Percentiles rank a stretch among this genome's conserved stretches.
Conservation (phyloP, 2,113 vertebrate species). For the Acanthisitta chloris region DNA sequence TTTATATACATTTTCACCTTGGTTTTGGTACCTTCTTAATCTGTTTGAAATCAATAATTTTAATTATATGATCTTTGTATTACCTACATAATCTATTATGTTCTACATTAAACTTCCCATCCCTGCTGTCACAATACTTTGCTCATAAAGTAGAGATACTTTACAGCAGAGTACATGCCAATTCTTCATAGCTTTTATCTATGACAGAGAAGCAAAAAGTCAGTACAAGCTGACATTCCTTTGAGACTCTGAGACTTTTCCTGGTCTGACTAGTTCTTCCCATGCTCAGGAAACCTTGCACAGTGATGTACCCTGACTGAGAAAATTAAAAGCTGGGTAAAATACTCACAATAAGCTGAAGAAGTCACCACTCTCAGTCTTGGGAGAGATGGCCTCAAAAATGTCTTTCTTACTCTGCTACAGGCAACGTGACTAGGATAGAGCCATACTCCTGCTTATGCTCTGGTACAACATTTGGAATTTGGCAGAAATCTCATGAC, state of each 20-base stretch:
- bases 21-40: conserved; percentile 53
- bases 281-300: neutral
- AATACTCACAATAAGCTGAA: neutral
- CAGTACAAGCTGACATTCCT: neutral
- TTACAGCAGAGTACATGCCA: conserved; percentile 11
- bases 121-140: neutral
- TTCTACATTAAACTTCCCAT: conserved; percentile 39
- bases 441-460: neutral
- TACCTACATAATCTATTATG: conserved; percentile 47
- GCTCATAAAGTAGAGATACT: conserved; percentile 55
- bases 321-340: neutral
- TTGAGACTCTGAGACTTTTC: neutral
- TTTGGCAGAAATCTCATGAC: neutral
- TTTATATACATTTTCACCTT: conserved; percentile 40
- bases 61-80: conserved; percentile 47
- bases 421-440: conserved; percentile 2
- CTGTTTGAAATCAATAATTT: conserved; percentile 55
- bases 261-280: neutral
- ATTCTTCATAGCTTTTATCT: conserved; percentile 12
- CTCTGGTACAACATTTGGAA: neutral
- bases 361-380: neutral
- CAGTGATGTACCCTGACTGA: neutral
- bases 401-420: neutral
- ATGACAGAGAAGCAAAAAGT: neutral
- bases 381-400: neutral